phyloP scores from a whole-genome alignment of 1,140 invertebrate genomes.

The Saccostrea cuccullata region DNA sequence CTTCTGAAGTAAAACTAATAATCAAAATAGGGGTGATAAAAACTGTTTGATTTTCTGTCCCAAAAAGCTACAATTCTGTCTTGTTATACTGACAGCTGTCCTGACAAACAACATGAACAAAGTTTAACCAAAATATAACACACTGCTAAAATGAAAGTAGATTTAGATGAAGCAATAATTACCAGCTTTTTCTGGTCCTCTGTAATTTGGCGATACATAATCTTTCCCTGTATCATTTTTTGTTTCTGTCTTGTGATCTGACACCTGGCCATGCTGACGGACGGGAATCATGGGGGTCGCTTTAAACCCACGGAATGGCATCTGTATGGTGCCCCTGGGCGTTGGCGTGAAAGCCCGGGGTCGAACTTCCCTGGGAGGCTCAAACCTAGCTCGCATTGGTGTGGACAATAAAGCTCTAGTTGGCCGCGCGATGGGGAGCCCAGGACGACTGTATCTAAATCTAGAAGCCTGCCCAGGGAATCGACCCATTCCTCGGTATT shows the following conservation, averaged over 20 bases:
- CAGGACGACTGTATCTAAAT: neutral
- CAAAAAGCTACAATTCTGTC: too few species aligned
- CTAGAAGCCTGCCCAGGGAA: neutral
- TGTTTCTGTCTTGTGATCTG: neutral
- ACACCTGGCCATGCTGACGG: neutral
- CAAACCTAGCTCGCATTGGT: neutral
- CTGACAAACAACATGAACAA: too few species aligned
- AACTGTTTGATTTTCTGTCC: too few species aligned
- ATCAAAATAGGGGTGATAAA: too few species aligned
- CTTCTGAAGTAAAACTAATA: too few species aligned
- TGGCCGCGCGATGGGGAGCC: neutral
- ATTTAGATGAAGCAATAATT: neutral
- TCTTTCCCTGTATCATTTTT: neutral
- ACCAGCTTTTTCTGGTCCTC: neutral
- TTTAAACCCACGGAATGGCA: slow-evolving; percentile 12
- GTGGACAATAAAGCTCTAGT: neutral
- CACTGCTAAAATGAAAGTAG: too few species aligned
- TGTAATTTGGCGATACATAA: neutral
- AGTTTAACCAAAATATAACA: too few species aligned
- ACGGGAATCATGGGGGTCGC: neutral
- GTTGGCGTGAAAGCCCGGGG: neutral
- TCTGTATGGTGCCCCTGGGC: neutral
- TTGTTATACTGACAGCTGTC: too few species aligned
- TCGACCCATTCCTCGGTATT: neutral
- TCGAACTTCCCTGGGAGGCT: neutral